A percentile compares a stretch with the other conserved stretches of the same genome.
Evolutionary conservation across 1,140 invertebrate species (phyloP).

Genomic region (Drosophila pandora): DNA sequence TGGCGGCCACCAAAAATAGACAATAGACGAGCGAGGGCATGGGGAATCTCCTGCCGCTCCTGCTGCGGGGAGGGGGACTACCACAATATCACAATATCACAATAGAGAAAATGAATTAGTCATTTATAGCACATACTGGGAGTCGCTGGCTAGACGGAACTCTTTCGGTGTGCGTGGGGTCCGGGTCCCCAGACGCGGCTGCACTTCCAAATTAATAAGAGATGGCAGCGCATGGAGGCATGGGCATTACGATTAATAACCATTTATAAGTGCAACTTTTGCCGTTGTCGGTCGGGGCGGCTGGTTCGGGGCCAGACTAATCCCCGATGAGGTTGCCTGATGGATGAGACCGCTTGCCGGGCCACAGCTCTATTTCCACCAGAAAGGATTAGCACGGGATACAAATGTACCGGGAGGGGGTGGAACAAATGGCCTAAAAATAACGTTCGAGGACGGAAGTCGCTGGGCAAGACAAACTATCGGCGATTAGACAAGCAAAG

Average conservation of each 20-base stretch:
- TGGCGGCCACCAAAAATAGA: conserved; percentile 73
- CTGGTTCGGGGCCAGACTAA: conserved; percentile 39
- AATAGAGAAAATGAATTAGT: conserved; percentile 64
- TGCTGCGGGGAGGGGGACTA: background rate
- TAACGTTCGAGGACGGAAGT: conserved; percentile 63
- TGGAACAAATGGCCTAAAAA: conserved; percentile 65
- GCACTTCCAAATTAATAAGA: conserved; percentile 47
- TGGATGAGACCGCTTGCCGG: conserved; percentile 46
- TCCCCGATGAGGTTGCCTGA: conserved; percentile 64
- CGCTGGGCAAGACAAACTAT: conserved; percentile 61
- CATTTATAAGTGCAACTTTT: conserved; percentile 63
- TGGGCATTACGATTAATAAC: conserved; percentile 77
- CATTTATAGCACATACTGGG: conserved; percentile 70
- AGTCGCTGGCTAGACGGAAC: background rate
- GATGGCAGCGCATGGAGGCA: conserved; percentile 45
- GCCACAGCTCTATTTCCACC: conserved; percentile 62
- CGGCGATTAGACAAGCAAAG: conserved; percentile 66
- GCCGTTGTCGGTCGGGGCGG: conserved; percentile 47
- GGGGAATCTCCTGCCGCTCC: background rate
- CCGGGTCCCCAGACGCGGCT: conserved; percentile 48
- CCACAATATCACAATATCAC: conserved; percentile 27
- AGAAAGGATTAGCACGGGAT: conserved; percentile 73
- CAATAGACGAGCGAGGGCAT: conserved; percentile 38
- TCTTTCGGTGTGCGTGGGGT: conserved; percentile 49
- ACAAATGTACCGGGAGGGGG: conserved; percentile 48